phyloP scores from a whole-genome alignment of 2,888 invertebrate species.

The Phyllotreta striolata region DNA sequence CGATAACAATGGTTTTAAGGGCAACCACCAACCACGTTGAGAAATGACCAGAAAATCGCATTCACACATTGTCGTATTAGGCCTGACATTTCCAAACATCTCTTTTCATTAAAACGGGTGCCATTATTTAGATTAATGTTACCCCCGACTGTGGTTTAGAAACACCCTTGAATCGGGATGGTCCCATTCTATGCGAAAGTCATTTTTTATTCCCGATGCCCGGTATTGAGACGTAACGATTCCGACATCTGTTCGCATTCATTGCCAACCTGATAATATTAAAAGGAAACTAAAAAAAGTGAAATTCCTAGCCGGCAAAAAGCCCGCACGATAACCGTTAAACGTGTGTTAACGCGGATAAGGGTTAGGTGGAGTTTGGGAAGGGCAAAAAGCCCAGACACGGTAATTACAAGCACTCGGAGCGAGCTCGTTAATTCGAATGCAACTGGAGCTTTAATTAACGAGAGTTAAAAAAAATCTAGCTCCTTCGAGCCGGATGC shows the following conservation, averaged over 20 bases:
- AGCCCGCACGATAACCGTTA: too few relatives aligned
- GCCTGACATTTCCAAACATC: constrained; percentile 62
- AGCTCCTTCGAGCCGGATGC: too few relatives aligned
- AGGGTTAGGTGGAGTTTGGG: too few relatives aligned
- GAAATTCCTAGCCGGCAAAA: too few relatives aligned
- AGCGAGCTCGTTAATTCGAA: too few relatives aligned
- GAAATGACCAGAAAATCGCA: constrained; percentile 62
- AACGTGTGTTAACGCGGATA: too few relatives aligned
- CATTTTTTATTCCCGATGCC: constrained; percentile 27
- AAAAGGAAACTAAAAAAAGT: too few relatives aligned
- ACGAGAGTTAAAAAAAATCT: too few relatives aligned
- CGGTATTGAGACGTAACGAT: constrained; percentile 13
- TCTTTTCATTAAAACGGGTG: constrained; percentile 60
- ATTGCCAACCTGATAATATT: too few relatives aligned
- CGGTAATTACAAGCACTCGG: too few relatives aligned
- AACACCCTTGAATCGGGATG: constrained; percentile 49
- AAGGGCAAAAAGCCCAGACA: too few relatives aligned
- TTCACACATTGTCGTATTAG: constrained; percentile 65
- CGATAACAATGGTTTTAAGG: constrained; percentile 38
- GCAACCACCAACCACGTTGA: constrained; percentile 54
- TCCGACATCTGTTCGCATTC: constrained; percentile 8
- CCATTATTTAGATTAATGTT: constrained; percentile 64
- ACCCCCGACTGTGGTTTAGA: constrained; percentile 61
- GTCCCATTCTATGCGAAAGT: constrained; percentile 16
- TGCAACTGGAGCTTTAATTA: too few relatives aligned